Conservation (phyloP, 2,888 invertebrate species). For the Cyclophora albipunctata region DNA sequence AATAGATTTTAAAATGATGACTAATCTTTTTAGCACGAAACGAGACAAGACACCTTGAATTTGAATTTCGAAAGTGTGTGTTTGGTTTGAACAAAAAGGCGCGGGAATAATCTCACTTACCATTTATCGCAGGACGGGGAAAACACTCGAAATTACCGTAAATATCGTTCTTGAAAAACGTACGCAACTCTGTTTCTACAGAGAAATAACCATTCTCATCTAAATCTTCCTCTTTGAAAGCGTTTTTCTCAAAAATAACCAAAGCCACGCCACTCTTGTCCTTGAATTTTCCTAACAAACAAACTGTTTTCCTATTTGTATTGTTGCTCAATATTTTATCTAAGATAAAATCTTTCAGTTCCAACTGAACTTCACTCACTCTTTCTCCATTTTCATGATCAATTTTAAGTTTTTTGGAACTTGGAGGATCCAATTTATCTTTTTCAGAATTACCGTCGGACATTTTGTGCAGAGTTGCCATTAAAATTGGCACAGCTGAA, state of each 20-base stretch:
- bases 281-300: constrained; percentile 80
- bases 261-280: constrained; percentile 79
- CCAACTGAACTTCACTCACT: constrained; percentile 40
- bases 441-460: constrained; percentile 56
- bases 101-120: constrained; percentile 59
- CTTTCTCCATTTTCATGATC: constrained; percentile 48
- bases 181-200: constrained; percentile 73
- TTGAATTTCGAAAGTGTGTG: constrained; percentile 34
- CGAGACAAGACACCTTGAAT: constrained; percentile 28
- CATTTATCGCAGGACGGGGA: constrained; percentile 76
- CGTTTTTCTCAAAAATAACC: constrained; percentile 87
- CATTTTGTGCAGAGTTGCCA: constrained; percentile 58
- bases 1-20: constrained; percentile 17
- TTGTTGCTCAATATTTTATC: constrained; percentile 82
- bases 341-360: constrained; percentile 80
- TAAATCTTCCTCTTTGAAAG: constrained; percentile 81
- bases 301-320: constrained; percentile 81
- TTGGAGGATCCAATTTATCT: constrained; percentile 41
- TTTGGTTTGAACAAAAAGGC: constrained; percentile 14
- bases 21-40: constrained; percentile 17
- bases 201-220: constrained; percentile 76
- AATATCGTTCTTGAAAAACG: constrained; percentile 87
- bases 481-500: too few relatives aligned
- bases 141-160: constrained; percentile 88
- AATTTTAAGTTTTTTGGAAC: constrained; percentile 61